Conservation (phyloP, 1,140 invertebrate species). For the Anoplophora glabripennis region DNA sequence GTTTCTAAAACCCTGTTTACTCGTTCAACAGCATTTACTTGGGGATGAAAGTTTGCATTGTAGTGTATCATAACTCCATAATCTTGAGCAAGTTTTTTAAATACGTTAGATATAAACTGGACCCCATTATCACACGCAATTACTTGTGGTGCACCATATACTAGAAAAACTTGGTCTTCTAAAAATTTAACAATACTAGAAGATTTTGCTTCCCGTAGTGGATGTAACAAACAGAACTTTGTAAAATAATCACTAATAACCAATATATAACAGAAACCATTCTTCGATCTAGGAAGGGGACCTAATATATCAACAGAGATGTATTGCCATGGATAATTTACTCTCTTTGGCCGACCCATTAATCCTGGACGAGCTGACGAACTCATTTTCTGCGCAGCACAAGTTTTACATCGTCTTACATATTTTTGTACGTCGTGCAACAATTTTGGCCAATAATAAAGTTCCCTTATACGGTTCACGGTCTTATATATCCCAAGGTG, state of each 20-base stretch:
- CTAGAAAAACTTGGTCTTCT: conserved; percentile 20
- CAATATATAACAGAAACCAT: conserved; percentile 40
- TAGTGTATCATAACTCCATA: too few species aligned
- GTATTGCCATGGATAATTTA: conserved; percentile 24
- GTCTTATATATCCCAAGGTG: conserved; percentile 26
- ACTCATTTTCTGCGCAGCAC: conserved; percentile 15
- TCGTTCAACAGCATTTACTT: too few species aligned
- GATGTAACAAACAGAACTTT: conserved; percentile 24
- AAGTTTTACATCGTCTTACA: conserved; percentile 15
- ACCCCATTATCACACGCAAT: conserved; percentile 31
- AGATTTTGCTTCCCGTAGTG: conserved; percentile 9
- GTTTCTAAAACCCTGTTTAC: too few species aligned
- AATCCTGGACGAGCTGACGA: conserved; percentile 7
- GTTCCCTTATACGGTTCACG: conserved; percentile 7
- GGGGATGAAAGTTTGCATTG: too few species aligned
- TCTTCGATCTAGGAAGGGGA: conserved; percentile 31
- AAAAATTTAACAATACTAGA: conserved; percentile 14
- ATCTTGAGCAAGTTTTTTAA: too few species aligned
- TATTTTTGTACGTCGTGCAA: conserved; percentile 10
- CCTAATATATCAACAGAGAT: conserved; percentile 46
- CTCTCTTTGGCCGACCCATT: conserved; percentile 21
- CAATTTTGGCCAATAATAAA: conserved; percentile 30
- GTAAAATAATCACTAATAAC: conserved; percentile 37
- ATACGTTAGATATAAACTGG: conserved; percentile 9
- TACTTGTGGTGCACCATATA: conserved; percentile 19